Percentiles rank a stretch among this genome's conserved stretches.
phyloP scores from a whole-genome alignment of 1,140 invertebrate species.

The Drosophila nasuta region DNA sequence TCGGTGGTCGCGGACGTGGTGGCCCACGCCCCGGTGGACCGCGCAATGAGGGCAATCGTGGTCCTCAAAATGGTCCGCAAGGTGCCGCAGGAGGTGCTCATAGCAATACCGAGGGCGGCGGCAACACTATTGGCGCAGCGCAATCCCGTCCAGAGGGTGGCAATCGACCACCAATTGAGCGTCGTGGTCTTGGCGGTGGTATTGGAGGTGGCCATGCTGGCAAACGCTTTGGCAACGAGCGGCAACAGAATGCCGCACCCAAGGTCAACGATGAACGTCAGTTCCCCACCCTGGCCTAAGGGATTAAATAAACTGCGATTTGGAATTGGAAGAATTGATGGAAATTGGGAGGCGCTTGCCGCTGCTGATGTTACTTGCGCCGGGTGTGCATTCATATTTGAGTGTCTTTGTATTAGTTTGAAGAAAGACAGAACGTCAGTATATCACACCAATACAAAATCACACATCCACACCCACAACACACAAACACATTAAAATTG shows the following conservation, averaged over 20 bases:
- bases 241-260: constrained; percentile 88
- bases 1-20: constrained; percentile 88
- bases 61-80: constrained; percentile 52
- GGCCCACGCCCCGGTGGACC: constrained; percentile 87
- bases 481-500: constrained; percentile 8
- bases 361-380: constrained; percentile 26
- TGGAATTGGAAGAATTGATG: constrained; percentile 15
- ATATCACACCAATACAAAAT: constrained; percentile 16
- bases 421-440: constrained; percentile 27
- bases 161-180: constrained; percentile 70
- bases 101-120: constrained; percentile 44
- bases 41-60: constrained; percentile 72
- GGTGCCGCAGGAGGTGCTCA: constrained; percentile 76
- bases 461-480: constrained; percentile 14
- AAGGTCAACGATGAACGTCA: constrained; percentile 98
- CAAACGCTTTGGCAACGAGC: constrained; percentile 72
- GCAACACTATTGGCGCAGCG: constrained; percentile 51
- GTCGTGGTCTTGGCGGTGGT: constrained; percentile 75
- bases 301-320: constrained; percentile 14
- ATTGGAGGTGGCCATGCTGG: constrained; percentile 65
- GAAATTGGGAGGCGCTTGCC: constrained; percentile 17
- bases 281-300: constrained; percentile 93
- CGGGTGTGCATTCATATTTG: constrained; percentile 40
- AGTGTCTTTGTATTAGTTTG: constrained; percentile 32
- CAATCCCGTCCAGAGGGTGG: constrained; percentile 49